phyloP scores from a whole-genome alignment of 2,797 vertebrate genomes.

The Sardinella longiceps region DNA sequence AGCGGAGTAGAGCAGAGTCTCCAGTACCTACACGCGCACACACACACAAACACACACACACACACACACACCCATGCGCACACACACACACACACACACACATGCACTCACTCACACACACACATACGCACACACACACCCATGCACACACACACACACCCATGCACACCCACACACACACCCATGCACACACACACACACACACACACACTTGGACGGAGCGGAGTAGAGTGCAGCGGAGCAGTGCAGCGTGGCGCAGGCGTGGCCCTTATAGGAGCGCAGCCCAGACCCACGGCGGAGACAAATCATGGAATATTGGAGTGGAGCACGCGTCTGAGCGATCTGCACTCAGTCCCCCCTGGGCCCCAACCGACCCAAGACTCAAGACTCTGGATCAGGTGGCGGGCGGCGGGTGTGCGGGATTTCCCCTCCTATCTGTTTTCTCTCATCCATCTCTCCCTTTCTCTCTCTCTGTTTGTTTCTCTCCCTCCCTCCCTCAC shows the following conservation, averaged over 20 bases:
- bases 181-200: no score
- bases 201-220: no score
- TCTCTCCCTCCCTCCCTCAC: neutral
- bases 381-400: neutral
- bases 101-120: no score
- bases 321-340: neutral
- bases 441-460: neutral
- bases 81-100: no score
- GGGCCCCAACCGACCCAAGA: neutral
- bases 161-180: no score
- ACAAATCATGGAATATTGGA: slow-evolving; percentile 3
- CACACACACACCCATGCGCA: no score
- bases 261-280: neutral
- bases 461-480: neutral
- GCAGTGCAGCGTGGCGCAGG: neutral
- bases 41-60: no score
- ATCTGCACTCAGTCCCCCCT: neutral
- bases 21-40: no score
- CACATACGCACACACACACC: no score
- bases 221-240: no score
- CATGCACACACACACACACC: no score
- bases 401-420: neutral
- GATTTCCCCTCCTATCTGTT: neutral
- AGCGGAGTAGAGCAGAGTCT: no score
- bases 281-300: neutral